A percentile compares a stretch with the other conserved stretches of the same genome.
phyloP scores from a whole-genome alignment of 2,113 vertebrate species.

The Capreolus pygargus region DNA sequence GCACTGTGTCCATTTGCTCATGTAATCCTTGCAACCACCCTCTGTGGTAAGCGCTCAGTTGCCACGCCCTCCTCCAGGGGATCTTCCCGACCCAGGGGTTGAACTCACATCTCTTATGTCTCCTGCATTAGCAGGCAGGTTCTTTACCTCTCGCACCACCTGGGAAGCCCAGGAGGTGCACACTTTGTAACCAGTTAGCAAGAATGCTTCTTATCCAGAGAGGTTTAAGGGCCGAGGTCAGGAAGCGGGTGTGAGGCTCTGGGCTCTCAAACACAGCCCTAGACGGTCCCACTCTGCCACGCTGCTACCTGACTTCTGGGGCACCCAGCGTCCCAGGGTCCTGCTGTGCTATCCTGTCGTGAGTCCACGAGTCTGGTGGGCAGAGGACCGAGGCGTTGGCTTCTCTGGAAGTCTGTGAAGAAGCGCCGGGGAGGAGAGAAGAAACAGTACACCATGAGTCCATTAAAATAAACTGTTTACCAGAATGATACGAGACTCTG shows the following conservation, averaged over 20 bases:
- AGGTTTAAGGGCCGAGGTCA: not conserved
- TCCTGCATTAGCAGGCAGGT: not conserved
- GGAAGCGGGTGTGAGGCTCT: fast-evolving
- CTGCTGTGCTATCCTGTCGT: not conserved
- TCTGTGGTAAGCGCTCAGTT: not conserved
- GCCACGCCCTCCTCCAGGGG: not conserved
- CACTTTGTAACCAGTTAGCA: not conserved
- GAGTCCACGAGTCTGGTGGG: too few relatives aligned
- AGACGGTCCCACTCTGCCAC: not conserved
- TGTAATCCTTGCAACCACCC: not conserved
- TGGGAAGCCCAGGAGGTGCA: not conserved
- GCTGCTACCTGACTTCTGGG: too few relatives aligned
- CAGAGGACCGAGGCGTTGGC: fast-evolving
- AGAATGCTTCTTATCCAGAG: not conserved
- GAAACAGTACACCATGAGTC: not conserved
- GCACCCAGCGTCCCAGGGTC: too few relatives aligned
- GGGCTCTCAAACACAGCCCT: too few relatives aligned
- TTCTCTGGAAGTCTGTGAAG: not conserved
- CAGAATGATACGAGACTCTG: not conserved
- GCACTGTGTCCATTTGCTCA: not conserved
- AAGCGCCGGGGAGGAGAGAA: not conserved
- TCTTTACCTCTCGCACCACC: not conserved
- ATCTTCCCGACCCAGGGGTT: not conserved
- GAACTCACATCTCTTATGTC: not conserved
- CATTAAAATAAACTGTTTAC: not conserved